Evolutionary conservation across 2,113 vertebrate species (phyloP), one percentile per base, ranked within the genome.

Genomic region (Miniopterus natalensis): DNA sequence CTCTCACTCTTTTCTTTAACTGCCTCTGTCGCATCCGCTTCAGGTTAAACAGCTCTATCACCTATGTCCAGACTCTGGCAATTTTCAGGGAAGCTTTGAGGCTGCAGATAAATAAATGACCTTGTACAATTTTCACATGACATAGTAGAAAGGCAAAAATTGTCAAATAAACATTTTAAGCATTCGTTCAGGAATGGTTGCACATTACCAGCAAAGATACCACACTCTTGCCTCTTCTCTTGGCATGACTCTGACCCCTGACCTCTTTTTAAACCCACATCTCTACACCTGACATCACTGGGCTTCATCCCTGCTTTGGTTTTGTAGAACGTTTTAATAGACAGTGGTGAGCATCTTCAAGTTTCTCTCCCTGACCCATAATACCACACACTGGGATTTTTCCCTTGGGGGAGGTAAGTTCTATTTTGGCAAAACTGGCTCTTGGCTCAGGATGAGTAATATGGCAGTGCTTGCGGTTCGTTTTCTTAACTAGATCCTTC

Each of bases 151-250:
- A 71, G 61, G 14, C 57, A 71, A 14, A 55, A 40, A 70, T 49
- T 73, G 47, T 92, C 78, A 74, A 84, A 74, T n/a, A 59, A 73
- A 21, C 36, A 42, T 92, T 85, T 73, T 70, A 15, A 66, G n/a
- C 36, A 47, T 20, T 81, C 66, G 0, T 18, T 87, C 25, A 53
- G 25, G 25, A 84, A 68, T 36, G 17, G 3, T 6, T 85, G 9
- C 55, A 6, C 10, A 4, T 81, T 55, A 49, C 36, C 29, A 45
- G 3, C 27, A 71, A 66, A 92, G 49, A 21, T 25, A 11, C 25
- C 23, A 42, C 8, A 31, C 40, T 81, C 29, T 68, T 68, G 11
- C 29, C 40, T 92, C 49, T 81, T 47, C 51, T 83, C 31, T 45
- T 81, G 79, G 13, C 36, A 6, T 18, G 1, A 14, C 45, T 57